Conservation (phyloP, 2,113 vertebrate genomes). For the Rhinopithecus roxellana region DNA sequence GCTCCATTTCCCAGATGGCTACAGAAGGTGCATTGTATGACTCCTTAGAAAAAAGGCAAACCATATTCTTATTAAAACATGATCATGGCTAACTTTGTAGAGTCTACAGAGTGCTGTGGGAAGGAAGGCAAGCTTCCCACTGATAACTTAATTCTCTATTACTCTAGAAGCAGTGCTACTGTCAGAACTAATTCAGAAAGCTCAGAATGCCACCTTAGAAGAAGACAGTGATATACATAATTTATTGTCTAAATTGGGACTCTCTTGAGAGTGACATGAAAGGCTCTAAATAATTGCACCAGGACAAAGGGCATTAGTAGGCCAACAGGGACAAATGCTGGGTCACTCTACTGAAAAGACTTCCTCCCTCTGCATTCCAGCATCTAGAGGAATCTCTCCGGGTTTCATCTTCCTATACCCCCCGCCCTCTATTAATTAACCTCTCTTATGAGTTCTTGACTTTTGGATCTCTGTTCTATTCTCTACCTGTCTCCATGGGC, state of each 20-base stretch:
- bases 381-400: too few relatives aligned
- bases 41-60: not conserved
- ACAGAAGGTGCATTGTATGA: not conserved
- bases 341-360: not conserved
- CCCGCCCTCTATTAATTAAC: not conserved
- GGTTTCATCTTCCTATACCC: not conserved
- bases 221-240: not conserved
- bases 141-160: not conserved
- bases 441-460: not conserved
- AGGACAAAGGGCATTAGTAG: not conserved
- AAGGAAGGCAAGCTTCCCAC: not conserved
- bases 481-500: not conserved
- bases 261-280: not conserved
- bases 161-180: not conserved
- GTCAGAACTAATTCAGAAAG: not conserved
- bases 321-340: not conserved
- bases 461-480: not conserved
- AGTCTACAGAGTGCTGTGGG: not conserved
- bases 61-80: not conserved
- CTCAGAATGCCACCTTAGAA: not conserved
- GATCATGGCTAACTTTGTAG: not conserved
- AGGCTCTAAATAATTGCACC: not conserved
- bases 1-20: not conserved
- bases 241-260: not conserved
- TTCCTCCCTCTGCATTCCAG: not conserved